phyloP scores from a whole-genome alignment of 2,888 invertebrate species.

The Scrobipalpa costella region DNA sequence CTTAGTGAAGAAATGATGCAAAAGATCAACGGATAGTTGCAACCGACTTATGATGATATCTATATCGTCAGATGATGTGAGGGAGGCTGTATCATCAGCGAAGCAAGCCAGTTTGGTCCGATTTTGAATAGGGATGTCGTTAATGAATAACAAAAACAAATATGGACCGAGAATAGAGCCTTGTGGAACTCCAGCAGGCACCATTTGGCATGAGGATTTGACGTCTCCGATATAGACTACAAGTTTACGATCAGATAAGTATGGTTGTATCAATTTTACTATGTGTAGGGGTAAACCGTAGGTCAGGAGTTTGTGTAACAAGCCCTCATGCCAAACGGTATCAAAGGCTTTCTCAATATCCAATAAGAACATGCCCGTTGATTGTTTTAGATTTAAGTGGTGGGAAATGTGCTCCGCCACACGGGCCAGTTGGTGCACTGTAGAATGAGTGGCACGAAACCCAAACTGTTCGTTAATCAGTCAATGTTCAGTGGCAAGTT shows the following conservation, averaged over 20 bases:
- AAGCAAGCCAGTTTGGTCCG: conserved; percentile 22
- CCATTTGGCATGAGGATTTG: background rate
- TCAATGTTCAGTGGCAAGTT: background rate
- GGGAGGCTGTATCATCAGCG: conserved; percentile 30
- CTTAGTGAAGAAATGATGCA: conserved; percentile 19
- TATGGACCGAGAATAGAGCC: conserved; percentile 29
- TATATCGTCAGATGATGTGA: conserved; percentile 22
- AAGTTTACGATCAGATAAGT: background rate
- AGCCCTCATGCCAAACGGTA: conserved; percentile 18
- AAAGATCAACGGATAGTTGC: conserved; percentile 24
- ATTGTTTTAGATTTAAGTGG: conserved; percentile 21
- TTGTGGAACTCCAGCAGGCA: conserved; percentile 29
- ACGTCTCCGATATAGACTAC: conserved; percentile 20
- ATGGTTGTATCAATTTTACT: conserved; percentile 22
- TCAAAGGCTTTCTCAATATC: no score
- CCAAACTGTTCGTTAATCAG: conserved; percentile 30
- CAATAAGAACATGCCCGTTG: conserved; percentile 30
- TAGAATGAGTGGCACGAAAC: conserved; percentile 27
- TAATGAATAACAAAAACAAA: conserved; percentile 25
- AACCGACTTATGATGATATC: conserved; percentile 23
- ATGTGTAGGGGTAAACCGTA: background rate
- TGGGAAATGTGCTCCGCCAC: conserved; percentile 26
- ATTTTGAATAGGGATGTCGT: no score
- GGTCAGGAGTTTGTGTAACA: conserved; percentile 19
- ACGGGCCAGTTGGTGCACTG: conserved; percentile 27